phyloP scores from a whole-genome alignment of 2,888 invertebrate genomes.

The Nemurella pictetii region DNA sequence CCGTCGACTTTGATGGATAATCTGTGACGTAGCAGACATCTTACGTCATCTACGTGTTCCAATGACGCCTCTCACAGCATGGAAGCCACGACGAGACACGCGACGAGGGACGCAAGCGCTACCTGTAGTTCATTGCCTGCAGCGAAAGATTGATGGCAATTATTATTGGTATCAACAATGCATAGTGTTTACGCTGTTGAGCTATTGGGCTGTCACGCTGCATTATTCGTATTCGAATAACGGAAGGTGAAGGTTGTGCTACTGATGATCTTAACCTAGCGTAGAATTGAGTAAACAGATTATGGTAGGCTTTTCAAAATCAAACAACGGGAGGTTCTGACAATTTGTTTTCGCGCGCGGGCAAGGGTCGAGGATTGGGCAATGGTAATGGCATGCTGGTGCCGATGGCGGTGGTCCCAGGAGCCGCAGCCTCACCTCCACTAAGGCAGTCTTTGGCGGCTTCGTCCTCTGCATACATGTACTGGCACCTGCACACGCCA shows the following conservation, averaged over 20 bases:
- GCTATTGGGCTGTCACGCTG: neutral
- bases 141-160: neutral
- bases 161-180: neutral
- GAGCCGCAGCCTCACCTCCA: neutral
- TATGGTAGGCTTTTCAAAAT: too few species aligned
- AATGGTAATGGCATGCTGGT: too few species aligned
- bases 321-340: too few species aligned
- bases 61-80: neutral
- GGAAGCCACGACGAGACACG: neutral
- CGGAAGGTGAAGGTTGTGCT: too few species aligned
- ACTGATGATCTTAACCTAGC: too few species aligned
- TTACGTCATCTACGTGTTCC: neutral
- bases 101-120: neutral
- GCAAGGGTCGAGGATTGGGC: too few species aligned
- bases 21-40: neutral
- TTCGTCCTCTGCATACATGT: neutral
- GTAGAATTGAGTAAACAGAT: too few species aligned
- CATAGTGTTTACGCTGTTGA: neutral
- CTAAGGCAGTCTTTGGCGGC: neutral
- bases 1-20: neutral
- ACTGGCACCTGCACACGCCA: conserved; percentile 3
- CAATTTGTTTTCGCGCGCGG: too few species aligned
- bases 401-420: too few species aligned
- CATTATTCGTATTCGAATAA: too few species aligned
- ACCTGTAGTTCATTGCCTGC: neutral